Evolutionary conservation across 2,113 vertebrate species (phyloP).

Genomic region (Tylochromis polylepis): DNA sequence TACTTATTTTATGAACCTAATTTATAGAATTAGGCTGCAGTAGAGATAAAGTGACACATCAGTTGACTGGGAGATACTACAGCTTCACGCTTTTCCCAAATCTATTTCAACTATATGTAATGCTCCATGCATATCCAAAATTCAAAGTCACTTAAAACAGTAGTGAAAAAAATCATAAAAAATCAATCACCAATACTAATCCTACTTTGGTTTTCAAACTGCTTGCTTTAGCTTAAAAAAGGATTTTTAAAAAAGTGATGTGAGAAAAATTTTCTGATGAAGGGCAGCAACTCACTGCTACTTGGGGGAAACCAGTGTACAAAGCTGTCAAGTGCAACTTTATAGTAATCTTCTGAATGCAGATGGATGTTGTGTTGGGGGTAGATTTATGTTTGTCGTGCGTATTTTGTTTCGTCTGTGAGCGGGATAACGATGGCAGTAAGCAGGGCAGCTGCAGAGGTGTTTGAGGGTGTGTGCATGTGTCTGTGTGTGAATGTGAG

Average conservation of each 20-base stretch:
- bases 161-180: neutral
- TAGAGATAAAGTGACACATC: neutral
- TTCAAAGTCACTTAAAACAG: neutral
- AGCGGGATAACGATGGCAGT: slow-evolving; percentile 36
- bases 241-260: rapidly evolving
- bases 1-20: neutral
- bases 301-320: neutral
- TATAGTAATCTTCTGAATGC: neutral
- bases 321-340: neutral
- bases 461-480: slow-evolving; percentile 62
- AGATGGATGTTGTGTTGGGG: neutral
- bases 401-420: slow-evolving; percentile 31
- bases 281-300: neutral
- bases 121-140: neutral
- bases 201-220: neutral
- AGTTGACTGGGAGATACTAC: neutral
- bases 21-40: neutral
- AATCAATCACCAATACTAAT: neutral
- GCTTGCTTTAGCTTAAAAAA: neutral
- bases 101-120: neutral
- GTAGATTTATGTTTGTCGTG: slow-evolving; percentile 9
- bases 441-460: slow-evolving; percentile 65
- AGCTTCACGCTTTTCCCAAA: neutral
- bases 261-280: neutral
- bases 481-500: slow-evolving; percentile 60